phyloP scores from a whole-genome alignment of 2,888 invertebrate genomes.

The Nephrotoma guestfalica region DNA sequence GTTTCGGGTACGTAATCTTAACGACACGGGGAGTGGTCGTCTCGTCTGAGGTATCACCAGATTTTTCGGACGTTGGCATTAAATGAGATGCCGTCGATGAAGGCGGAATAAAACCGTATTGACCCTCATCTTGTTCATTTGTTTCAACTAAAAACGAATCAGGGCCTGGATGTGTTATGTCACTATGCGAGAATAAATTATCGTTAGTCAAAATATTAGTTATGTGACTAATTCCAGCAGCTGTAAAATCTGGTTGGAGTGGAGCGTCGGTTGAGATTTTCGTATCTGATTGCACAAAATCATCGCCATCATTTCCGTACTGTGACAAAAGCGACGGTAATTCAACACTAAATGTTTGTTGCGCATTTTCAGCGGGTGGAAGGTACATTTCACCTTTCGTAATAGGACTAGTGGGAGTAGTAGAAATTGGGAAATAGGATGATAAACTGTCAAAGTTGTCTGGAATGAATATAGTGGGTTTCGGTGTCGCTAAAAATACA shows the following conservation, averaged over 20 bases:
- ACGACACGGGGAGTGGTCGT: conserved; percentile 16
- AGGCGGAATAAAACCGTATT: conserved; percentile 34
- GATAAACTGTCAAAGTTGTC: conserved; percentile 16
- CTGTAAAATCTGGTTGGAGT: conserved; percentile 34
- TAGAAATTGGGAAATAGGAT: conserved; percentile 13
- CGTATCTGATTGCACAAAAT: conserved; percentile 1
- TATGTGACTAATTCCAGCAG: conserved; percentile 41
- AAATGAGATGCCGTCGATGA: conserved; percentile 25
- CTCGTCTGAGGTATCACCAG: conserved; percentile 20
- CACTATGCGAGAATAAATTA: conserved; percentile 39
- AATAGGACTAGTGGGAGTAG: background rate
- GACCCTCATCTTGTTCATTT: conserved; percentile 36
- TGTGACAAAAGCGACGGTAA: conserved; percentile 23
- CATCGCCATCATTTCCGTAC: background rate
- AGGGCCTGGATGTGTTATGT: conserved; percentile 43
- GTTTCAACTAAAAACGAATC: conserved; percentile 48
- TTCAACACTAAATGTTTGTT: conserved; percentile 19
- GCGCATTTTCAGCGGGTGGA: background rate
- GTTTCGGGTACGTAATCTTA: conserved; percentile 34
- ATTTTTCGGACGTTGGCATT: background rate
- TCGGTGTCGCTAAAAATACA: background rate
- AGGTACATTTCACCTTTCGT: conserved; percentile 3
- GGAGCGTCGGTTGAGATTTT: background rate
- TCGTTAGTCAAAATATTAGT: conserved; percentile 36
- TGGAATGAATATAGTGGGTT: background rate